phyloP scores from a whole-genome alignment of 2,888 invertebrate species.

The Trachelus stipa region DNA sequence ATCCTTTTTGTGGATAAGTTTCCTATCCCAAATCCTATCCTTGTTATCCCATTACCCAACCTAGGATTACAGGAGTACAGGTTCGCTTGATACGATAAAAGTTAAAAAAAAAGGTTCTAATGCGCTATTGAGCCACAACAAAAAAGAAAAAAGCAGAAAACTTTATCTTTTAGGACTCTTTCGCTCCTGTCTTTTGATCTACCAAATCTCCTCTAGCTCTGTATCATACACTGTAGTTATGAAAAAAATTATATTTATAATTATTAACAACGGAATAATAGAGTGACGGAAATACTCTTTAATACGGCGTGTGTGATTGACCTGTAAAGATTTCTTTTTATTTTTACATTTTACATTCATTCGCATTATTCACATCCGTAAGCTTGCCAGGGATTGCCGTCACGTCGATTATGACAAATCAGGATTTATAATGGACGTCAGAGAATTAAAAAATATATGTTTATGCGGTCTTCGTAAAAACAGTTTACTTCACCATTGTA shows the following conservation, averaged over 20 bases:
- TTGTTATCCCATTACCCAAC: background rate
- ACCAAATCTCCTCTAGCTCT: slow-evolving; percentile 30
- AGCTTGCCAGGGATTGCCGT: background rate
- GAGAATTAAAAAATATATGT: background rate
- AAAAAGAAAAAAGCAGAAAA: slow-evolving; percentile 4
- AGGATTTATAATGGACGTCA: background rate
- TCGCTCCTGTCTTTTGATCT: background rate
- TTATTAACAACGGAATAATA: slow-evolving; percentile 44
- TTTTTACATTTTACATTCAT: background rate
- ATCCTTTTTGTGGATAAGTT: slow-evolving; percentile 28
- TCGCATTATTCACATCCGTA: background rate
- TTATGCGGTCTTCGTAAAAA: background rate
- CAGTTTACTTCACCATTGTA: background rate
- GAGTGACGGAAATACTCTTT: slow-evolving; percentile 27
- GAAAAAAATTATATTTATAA: slow-evolving; percentile 60
- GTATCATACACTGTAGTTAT: slow-evolving; percentile 58
- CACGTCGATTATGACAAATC: background rate
- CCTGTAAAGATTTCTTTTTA: slow-evolving; percentile 3
- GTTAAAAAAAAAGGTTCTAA: slow-evolving; percentile 22
- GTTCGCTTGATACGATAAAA: slow-evolving; percentile 19
- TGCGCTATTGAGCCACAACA: background rate
- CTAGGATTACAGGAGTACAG: background rate
- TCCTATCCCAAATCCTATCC: background rate
- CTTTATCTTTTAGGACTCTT: background rate
- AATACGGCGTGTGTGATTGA: slow-evolving; percentile 12